Evolutionary conservation across 2,113 vertebrate genomes (phyloP).

Genomic region (Pteropus alecto): DNA sequence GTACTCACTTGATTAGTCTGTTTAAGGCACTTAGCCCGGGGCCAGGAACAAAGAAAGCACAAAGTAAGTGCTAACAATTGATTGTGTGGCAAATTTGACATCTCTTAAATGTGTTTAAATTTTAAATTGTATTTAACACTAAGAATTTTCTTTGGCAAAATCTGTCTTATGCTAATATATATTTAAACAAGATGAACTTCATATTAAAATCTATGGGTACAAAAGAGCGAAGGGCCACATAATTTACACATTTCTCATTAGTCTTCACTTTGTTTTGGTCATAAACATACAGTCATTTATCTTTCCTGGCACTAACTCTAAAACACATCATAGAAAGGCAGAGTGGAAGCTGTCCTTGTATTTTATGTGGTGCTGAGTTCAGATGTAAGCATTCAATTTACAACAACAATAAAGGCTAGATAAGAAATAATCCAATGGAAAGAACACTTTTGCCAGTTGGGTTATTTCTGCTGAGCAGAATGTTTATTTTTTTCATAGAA

Average conservation of each 20-base stretch:
- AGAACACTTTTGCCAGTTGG: slow-evolving; percentile 45
- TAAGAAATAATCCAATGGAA: slow-evolving; percentile 60
- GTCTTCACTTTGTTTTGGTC: background rate
- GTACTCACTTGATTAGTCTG: background rate
- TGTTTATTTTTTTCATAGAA: slow-evolving; percentile 69
- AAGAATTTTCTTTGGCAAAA: background rate
- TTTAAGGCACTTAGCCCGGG: background rate
- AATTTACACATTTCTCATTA: background rate
- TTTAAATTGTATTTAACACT: background rate
- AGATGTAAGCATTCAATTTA: slow-evolving; percentile 43
- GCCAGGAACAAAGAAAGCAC: background rate
- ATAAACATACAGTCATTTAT: background rate
- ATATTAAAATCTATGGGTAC: background rate
- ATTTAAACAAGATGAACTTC: background rate
- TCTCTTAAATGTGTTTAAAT: background rate
- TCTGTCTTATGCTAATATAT: background rate
- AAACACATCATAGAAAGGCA: background rate
- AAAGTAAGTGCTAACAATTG: background rate
- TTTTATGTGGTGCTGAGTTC: slow-evolving; percentile 15
- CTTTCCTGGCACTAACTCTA: background rate
- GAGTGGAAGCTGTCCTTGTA: background rate
- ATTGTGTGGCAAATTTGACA: background rate
- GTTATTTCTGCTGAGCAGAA: slow-evolving; percentile 67
- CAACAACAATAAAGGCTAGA: slow-evolving; percentile 42
- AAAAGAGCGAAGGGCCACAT: background rate